A percentile compares a stretch with the other conserved stretches of the same genome.
Evolutionary conservation across 2,797 vertebrate genomes (phyloP).

Genomic region (Semaprochilodus insignis): DNA sequence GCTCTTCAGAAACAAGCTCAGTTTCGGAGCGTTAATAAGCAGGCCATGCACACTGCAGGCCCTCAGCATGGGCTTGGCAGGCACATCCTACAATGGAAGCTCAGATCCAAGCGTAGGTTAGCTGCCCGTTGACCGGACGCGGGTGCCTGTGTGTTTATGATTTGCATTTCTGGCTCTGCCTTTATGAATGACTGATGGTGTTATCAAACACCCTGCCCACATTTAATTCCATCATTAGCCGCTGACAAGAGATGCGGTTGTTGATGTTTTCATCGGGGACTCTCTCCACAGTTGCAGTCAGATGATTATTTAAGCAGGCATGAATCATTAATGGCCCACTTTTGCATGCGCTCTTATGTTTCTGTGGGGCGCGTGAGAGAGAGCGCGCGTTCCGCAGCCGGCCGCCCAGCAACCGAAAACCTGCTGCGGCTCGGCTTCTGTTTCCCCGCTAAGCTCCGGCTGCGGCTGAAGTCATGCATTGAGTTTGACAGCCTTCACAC

Average conservation of each 20-base stretch:
- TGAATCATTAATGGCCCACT: conserved; percentile 64
- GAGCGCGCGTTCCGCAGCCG: conserved; percentile 35
- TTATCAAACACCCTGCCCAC: conserved; percentile 59
- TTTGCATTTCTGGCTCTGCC: conserved; percentile 48
- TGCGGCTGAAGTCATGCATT: conserved; percentile 44
- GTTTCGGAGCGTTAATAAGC: conserved; percentile 13
- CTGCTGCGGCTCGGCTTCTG: conserved; percentile 40
- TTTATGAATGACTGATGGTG: conserved; percentile 61
- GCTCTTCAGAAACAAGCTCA: background rate
- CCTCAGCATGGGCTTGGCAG: background rate
- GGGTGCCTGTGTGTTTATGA: background rate
- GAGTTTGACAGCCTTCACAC: conserved; percentile 61
- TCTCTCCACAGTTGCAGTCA: conserved; percentile 63
- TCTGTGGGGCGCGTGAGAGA: conserved; percentile 31
- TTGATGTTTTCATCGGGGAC: conserved; percentile 64
- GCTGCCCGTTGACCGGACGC: conserved; percentile 10
- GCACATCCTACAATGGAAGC: conserved; percentile 5
- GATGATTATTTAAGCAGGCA: conserved; percentile 66
- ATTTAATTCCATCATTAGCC: conserved; percentile 59
- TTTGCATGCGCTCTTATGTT: conserved; percentile 63
- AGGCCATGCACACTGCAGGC: background rate
- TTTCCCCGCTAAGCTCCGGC: conserved; percentile 49
- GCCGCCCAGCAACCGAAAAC: conserved; percentile 48
- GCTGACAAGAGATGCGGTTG: conserved; percentile 59
- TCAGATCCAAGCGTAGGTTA: conserved; percentile 12